Evolutionary conservation across 2,113 vertebrate genomes (phyloP), one percentile per base, ranked within the genome.

Genomic region (Istiophorus platypterus): DNA sequence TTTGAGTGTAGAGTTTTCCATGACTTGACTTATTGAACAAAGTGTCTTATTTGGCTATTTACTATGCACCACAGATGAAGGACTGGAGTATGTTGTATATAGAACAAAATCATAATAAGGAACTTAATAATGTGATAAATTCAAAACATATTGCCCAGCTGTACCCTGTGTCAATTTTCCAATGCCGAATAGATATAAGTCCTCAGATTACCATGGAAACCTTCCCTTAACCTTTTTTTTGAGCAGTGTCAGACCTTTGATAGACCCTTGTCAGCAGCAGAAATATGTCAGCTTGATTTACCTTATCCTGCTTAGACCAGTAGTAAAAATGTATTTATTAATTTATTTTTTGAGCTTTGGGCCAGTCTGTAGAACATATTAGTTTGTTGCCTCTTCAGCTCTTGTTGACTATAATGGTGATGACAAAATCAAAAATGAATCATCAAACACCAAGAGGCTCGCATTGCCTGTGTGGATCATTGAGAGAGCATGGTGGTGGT

Each of bases 361-460:
- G 51, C 31, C 31, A 57, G 18, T n/a, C 20, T 70, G 18, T 27
- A 17, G 34, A 29, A 34, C 2, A 5, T 15, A 39, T 49, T 62
- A 3, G 27, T 62, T 69, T 68, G 27, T 34, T 22, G n/a, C 37
- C 5, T 39, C 47, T 42, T 11, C n/a, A 39, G 41, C 39, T 66
- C 1, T 66, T 39, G 2, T 59, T 65, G 39, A 24, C 26, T 42
- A 3, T 76, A 56, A 14, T 41, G 39, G 20, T 71, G 66, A 54
- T 63, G 62, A 62, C 54, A n/a, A n/a, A 64, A n/a, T 63, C 15
- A 65, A 29, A 82, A 64, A 17, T 64, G 27, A 39, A 70, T 59
- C 52, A 72, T 64, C 29, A 59, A 63, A 66, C 20, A 42, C 37
- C 22, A 42, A 57, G 29, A 47, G 29, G 20, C 17, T 45, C 0